These are phyloP conservation scores for Ambastaia sidthimunki DNA, from an alignment of 2,797 vertebrate species.

Conservation along the genomic window DNA sequence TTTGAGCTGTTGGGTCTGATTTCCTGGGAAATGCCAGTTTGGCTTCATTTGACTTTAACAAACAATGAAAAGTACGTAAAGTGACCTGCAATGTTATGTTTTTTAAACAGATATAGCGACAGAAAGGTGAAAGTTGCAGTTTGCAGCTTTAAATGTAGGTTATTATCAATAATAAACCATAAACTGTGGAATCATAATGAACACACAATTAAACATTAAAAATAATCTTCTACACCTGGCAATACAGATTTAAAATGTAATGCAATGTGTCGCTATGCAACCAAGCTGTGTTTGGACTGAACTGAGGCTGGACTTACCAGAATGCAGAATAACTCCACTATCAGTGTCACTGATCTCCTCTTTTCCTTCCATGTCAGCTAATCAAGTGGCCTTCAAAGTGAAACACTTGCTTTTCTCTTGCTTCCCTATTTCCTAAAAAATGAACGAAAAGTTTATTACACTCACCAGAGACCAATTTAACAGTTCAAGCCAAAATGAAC, in stretches of 20 bases:
- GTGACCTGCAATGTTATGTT: too few relatives aligned
- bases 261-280: background rate
- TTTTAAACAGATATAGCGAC: too few relatives aligned
- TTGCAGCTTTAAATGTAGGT: too few relatives aligned
- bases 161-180: background rate
- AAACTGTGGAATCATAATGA: background rate
- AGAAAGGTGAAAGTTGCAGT: too few relatives aligned
- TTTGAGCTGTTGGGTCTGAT: too few relatives aligned
- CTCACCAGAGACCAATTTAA: slow-evolving; percentile 22
- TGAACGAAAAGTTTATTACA: slow-evolving; percentile 31
- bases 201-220: too few relatives aligned
- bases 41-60: too few relatives aligned
- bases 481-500: slow-evolving; percentile 34
- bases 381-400: slow-evolving; percentile 59
- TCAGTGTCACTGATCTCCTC: slow-evolving; percentile 88
- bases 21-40: too few relatives aligned
- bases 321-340: slow-evolving; percentile 89
- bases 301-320: slow-evolving; percentile 72
- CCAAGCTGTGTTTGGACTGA: background rate
- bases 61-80: too few relatives aligned
- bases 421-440: slow-evolving; percentile 69
- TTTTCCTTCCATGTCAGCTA: slow-evolving; percentile 80
- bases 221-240: background rate
- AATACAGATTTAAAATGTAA: background rate
- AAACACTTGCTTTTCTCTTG: slow-evolving; percentile 26